Evolutionary conservation across 2,113 vertebrate species (phyloP).

Genomic region (Psilopsiagon aurifrons): DNA sequence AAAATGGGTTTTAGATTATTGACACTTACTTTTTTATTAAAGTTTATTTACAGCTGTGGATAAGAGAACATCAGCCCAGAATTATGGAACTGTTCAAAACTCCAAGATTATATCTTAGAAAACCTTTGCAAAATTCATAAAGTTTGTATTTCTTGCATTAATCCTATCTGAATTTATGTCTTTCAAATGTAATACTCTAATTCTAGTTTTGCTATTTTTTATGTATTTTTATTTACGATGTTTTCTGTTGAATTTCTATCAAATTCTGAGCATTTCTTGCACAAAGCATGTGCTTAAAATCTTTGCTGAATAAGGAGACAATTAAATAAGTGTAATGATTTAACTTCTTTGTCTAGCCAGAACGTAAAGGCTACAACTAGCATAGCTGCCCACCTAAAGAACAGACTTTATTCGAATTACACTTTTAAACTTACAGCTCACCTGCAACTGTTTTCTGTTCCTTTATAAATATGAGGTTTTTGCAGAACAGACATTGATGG

Average conservation of each 20-base stretch:
- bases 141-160: constrained; percentile 52
- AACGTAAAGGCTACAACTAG: constrained; percentile 10
- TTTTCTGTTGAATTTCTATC: neutral
- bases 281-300: neutral
- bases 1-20: constrained; percentile 76
- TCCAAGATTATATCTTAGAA: constrained; percentile 67
- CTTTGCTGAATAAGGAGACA: neutral
- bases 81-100: constrained; percentile 65
- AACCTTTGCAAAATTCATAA: constrained; percentile 57
- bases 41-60: constrained; percentile 67
- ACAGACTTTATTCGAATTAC: neutral
- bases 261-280: neutral
- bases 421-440: neutral
- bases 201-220: constrained; percentile 30
- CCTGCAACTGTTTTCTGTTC: neutral
- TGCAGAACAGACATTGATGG: neutral
- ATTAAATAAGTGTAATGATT: constrained; percentile 30
- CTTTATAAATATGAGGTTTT: neutral
- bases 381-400: neutral
- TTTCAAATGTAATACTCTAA: constrained; percentile 40
- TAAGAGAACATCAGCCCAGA: constrained; percentile 52
- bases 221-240: neutral
- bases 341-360: neutral
- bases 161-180: constrained; percentile 42
- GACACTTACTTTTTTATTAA: constrained; percentile 72